Conservation (phyloP, 2,113 vertebrate genomes). For the Acrocephalus kingi region DNA sequence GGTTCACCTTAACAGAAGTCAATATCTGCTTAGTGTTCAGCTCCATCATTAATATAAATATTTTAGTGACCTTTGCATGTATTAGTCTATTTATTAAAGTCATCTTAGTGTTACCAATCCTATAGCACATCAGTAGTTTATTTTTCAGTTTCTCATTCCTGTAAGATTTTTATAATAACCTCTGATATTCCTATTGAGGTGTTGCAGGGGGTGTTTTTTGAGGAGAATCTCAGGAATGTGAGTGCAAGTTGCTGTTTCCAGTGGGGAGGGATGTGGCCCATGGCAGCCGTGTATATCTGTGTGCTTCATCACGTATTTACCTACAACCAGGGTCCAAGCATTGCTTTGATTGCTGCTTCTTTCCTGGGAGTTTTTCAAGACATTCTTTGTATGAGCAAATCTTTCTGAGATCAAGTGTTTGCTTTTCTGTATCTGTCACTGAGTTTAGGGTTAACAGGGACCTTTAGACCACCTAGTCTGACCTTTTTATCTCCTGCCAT, state of each 20-base stretch:
- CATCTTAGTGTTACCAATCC: background rate
- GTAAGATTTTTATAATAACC: background rate
- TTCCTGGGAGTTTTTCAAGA: background rate
- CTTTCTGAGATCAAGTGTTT: slow-evolving; percentile 36
- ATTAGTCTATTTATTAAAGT: slow-evolving; percentile 53
- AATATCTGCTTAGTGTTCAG: slow-evolving; percentile 77
- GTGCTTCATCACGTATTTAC: background rate
- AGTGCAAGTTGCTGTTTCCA: background rate
- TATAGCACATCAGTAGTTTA: background rate
- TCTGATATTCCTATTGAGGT: background rate
- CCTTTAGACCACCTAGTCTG: slow-evolving; percentile 36
- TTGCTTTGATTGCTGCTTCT: background rate
- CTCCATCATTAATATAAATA: slow-evolving; percentile 66
- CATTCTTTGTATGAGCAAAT: slow-evolving; percentile 16
- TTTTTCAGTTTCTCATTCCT: slow-evolving; percentile 3
- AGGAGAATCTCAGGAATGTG: slow-evolving; percentile 15
- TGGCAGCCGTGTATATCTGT: background rate
- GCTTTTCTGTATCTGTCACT: slow-evolving; percentile 28
- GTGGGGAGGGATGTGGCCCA: background rate
- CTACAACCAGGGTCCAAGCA: background rate
- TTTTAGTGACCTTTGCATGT: slow-evolving; percentile 68
- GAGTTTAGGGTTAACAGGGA: slow-evolving; percentile 15
- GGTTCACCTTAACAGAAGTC: slow-evolving; percentile 79
- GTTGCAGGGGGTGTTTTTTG: background rate
- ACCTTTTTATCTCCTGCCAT: slow-evolving; percentile 34